phyloP scores from a whole-genome alignment of 2,888 invertebrate genomes.

The Pherbina coryleti region DNA sequence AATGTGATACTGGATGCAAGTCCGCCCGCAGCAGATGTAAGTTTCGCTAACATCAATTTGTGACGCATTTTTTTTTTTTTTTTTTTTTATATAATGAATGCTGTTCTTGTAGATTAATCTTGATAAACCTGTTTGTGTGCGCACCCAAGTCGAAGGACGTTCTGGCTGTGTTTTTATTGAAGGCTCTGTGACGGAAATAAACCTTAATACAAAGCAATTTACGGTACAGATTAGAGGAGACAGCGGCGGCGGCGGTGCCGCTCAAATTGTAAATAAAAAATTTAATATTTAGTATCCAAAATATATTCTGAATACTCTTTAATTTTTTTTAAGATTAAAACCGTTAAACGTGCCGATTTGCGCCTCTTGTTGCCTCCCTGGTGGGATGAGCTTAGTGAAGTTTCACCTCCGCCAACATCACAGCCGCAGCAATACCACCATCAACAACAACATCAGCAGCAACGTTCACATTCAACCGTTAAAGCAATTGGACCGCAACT shows the following conservation, averaged over 20 bases:
- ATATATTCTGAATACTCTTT: background rate
- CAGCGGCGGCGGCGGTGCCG: slow-evolving; percentile 36
- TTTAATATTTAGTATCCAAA: background rate
- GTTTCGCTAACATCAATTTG: slow-evolving; percentile 31
- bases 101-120: slow-evolving; percentile 75
- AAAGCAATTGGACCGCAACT: slow-evolving; percentile 19
- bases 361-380: slow-evolving; percentile 93
- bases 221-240: slow-evolving; percentile 72
- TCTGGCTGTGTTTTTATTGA: slow-evolving; percentile 85
- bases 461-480: slow-evolving; percentile 33
- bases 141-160: slow-evolving; percentile 75
- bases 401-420: slow-evolving; percentile 55
- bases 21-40: slow-evolving; percentile 85
- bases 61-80: background rate
- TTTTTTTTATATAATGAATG: background rate
- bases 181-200: slow-evolving; percentile 82
- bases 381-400: slow-evolving; percentile 93
- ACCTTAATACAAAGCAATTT: slow-evolving; percentile 78
- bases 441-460: slow-evolving; percentile 34
- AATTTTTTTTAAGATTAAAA: slow-evolving; percentile 53
- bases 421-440: background rate
- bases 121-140: slow-evolving; percentile 86
- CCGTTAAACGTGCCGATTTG: slow-evolving; percentile 90
- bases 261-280: slow-evolving; percentile 44
- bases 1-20: slow-evolving; percentile 94